phyloP scores from a whole-genome alignment of 2,113 vertebrate species.

The Ciconia stormi region DNA sequence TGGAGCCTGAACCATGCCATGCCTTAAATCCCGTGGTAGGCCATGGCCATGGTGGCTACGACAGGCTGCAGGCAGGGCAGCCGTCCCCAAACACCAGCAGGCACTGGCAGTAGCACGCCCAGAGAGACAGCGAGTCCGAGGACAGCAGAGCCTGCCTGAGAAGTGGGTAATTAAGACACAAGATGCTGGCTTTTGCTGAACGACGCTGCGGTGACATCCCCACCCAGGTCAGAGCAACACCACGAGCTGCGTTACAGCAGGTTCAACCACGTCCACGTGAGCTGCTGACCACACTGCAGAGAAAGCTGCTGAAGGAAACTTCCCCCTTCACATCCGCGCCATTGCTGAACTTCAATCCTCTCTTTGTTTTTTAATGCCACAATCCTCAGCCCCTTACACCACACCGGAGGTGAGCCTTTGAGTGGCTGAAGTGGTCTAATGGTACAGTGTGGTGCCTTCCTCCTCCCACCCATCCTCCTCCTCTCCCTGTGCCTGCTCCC shows the following conservation, averaged over 20 bases:
- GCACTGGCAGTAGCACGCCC: not conserved
- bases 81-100: accelerated
- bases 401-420: not conserved
- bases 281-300: not conserved
- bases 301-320: not conserved
- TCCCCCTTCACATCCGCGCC: not conserved
- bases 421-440: not conserved
- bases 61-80: not conserved
- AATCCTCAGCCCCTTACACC: not conserved
- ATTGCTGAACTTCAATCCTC: not conserved
- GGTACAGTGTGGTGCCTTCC: not conserved
- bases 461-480: not conserved
- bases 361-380: not conserved
- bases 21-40: accelerated
- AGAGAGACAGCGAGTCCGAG: not conserved
- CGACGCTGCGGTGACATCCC: accelerated
- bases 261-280: accelerated
- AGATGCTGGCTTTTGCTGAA: not conserved
- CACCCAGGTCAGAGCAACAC: not conserved
- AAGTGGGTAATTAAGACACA: not conserved
- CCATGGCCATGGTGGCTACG: not conserved
- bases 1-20: not conserved
- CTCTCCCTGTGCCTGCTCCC: not conserved
- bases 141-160: not conserved
- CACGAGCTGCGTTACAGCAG: accelerated